Base-by-base conservation (phyloP, 2,113 vertebrate genomes). In the Pterophyllum scalare region DNA sequence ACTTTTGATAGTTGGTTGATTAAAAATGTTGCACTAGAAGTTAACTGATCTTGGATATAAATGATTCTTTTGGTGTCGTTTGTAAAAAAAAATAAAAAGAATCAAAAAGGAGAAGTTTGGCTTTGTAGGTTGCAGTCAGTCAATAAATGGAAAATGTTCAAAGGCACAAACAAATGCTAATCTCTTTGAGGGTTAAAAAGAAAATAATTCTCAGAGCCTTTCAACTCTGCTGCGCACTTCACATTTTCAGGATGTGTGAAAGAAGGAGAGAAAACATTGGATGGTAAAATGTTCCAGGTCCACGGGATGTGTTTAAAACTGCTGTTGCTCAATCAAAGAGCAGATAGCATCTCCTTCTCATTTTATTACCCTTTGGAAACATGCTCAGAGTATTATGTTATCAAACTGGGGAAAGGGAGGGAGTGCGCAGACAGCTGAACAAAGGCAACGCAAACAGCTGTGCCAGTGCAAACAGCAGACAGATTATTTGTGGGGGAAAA, bases 381-480 rank as follows among this genome's bases (percentile, higher is more conserved):
- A 90, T 81, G 81, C 89, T 90, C 35, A 46, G 87, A 87, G 90
- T 94, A 92, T 95, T 94, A 92, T 90, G 92, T 90, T 94, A 93
- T 94, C 90, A 94, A 91, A 91, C 77, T 88, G 87, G 87, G 89
- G 81, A 83, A 87, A 89, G 87, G 92, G 87, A 91, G 91, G 88
- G 87, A 89, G 81, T 14, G 52, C 52, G 76, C 84, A 77, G 85
- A 91, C 93, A 92, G 94, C 92, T 94, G 91, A 93, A 93, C 92
- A 93, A 94, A 94, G 93, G 92, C 91, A 88, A 87, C 20, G 78
- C 88, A 91, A 93, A 90, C 93, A 92, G 91, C 94, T 94, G 90
- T 93, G 92, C 92, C 92, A 94, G 93, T 90, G 91, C 91, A 95
- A 95, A 94, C 94, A 94, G 84, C 87, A 88, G 83, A 89, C 82